These are phyloP conservation scores for Diorhabda elongata DNA, from an alignment of 1,140 invertebrate genomes.

Conservation along the genomic window DNA sequence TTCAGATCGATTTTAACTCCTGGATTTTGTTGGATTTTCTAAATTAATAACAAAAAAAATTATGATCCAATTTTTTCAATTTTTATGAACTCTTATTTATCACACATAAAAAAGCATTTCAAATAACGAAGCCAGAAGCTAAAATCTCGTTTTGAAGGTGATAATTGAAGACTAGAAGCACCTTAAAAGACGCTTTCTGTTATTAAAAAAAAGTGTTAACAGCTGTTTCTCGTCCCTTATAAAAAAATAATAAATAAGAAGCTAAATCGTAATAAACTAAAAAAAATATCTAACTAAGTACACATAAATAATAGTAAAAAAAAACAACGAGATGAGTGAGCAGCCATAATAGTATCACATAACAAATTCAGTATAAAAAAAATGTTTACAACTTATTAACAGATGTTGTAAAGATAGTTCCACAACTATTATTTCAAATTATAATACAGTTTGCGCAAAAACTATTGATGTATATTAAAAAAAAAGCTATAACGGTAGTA, in stretches of 20 bases:
- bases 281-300: constrained; percentile 20
- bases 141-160: background rate
- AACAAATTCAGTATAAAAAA: constrained; percentile 29
- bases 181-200: constrained; percentile 15
- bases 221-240: constrained; percentile 25
- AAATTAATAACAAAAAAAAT: background rate
- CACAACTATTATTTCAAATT: background rate
- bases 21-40: background rate
- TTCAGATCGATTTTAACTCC: background rate
- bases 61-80: background rate
- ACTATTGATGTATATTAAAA: no score
- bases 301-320: constrained; percentile 23
- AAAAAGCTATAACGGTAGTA: no score
- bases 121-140: background rate
- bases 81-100: background rate
- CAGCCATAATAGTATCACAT: constrained; percentile 33
- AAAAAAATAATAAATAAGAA: constrained; percentile 22
- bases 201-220: constrained; percentile 15
- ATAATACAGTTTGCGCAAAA: no score
- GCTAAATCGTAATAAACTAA: constrained; percentile 10
- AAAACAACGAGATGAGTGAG: constrained; percentile 33
- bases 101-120: background rate
- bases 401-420: constrained; percentile 19
- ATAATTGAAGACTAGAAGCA: constrained; percentile 26
- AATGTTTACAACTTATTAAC: constrained; percentile 25